These are phyloP conservation scores for Danio tinwini DNA, from an alignment of 2,797 vertebrate genomes.

Conservation along the genomic window DNA sequence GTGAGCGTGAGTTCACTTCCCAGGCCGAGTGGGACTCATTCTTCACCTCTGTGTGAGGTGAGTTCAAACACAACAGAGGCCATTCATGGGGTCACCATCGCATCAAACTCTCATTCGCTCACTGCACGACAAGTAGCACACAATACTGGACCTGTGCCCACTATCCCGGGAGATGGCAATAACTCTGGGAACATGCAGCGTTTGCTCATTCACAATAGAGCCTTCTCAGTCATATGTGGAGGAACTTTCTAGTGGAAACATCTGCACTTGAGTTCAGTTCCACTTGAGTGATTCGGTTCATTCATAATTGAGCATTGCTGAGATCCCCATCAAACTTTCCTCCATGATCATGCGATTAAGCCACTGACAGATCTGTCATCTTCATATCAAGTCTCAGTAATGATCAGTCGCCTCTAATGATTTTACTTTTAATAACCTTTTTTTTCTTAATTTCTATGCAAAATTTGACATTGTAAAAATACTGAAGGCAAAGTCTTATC, in stretches of 20 bases:
- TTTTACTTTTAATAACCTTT: background rate
- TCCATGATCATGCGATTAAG: background rate
- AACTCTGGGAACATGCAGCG: conserved; percentile 26
- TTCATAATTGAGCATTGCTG: conserved; percentile 4
- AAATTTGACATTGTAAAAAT: conserved; percentile 43
- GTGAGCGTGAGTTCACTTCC: conserved; percentile 44
- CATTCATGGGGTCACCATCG: conserved; percentile 51
- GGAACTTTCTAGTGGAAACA: conserved; percentile 29
- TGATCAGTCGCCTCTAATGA: conserved; percentile 9
- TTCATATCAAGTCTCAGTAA: background rate
- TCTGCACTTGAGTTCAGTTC: conserved; percentile 22
- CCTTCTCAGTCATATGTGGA: background rate
- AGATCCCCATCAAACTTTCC: conserved; percentile 1
- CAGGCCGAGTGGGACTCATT: conserved; percentile 43
- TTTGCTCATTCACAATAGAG: conserved; percentile 19
- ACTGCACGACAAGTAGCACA: conserved; percentile 32
- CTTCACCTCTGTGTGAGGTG: conserved; percentile 56
- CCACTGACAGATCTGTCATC: background rate
- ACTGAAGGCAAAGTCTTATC: conserved; percentile 51
- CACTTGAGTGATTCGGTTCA: conserved; percentile 24
- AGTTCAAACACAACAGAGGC: conserved; percentile 54
- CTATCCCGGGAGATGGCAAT: conserved; percentile 19
- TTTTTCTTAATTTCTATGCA: background rate
- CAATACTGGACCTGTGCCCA: conserved; percentile 47
- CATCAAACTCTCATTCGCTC: conserved; percentile 45